These are phyloP conservation scores for Drosophila buzzatii DNA, from an alignment of 2,888 invertebrate species.

Conservation along the genomic window DNA sequence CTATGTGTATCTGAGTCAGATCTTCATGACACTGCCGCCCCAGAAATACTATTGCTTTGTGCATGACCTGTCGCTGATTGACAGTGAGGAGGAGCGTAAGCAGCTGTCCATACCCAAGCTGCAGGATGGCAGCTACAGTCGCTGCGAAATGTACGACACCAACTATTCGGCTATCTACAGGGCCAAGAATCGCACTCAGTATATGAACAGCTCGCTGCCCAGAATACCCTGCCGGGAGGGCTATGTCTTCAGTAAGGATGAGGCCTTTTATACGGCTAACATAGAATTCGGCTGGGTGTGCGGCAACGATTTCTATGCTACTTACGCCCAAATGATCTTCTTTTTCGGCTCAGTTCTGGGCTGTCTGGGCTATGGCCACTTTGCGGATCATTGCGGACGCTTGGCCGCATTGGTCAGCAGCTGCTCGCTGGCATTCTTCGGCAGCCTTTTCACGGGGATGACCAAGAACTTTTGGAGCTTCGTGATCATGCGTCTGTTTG, in stretches of 20 bases:
- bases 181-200: constrained; percentile 87
- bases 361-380: constrained; percentile 92
- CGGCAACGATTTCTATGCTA: constrained; percentile 90
- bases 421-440: constrained; percentile 90
- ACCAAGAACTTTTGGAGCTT: constrained; percentile 90
- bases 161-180: constrained; percentile 87
- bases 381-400: constrained; percentile 93
- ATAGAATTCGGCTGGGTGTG: constrained; percentile 95
- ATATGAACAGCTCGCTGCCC: constrained; percentile 87
- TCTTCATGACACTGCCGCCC: constrained; percentile 93
- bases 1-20: constrained; percentile 94
- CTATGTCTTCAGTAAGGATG: constrained; percentile 92
- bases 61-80: constrained; percentile 89
- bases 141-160: constrained; percentile 91
- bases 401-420: constrained; percentile 92
- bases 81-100: constrained; percentile 88
- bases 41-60: constrained; percentile 92
- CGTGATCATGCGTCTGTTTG: constrained; percentile 91
- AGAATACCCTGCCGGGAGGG: constrained; percentile 88
- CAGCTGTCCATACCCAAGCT: constrained; percentile 88
- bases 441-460: constrained; percentile 90
- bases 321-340: constrained; percentile 92
- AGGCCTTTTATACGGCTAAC: constrained; percentile 92
- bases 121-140: constrained; percentile 87
- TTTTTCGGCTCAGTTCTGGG: constrained; percentile 94